phyloP scores from a whole-genome alignment of 2,888 invertebrate genomes.

The Hydrotaea diabolus region DNA sequence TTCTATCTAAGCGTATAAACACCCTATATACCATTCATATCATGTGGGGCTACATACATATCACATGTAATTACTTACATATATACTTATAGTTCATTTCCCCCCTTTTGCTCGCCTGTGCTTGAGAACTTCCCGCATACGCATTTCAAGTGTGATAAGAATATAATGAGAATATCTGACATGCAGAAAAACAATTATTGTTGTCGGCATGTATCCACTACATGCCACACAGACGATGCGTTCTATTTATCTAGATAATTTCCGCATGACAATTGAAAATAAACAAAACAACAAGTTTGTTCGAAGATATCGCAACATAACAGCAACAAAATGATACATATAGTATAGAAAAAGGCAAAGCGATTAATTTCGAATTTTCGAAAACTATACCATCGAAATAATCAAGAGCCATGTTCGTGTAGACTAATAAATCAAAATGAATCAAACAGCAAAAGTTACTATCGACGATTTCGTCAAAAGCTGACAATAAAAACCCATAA shows the following conservation, averaged over 20 bases:
- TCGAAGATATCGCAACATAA: neutral
- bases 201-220: neutral
- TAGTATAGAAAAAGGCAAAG: too few species aligned
- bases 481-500: too few species aligned
- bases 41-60: too few species aligned
- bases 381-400: too few species aligned
- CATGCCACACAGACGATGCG: slow-evolving; percentile 9
- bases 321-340: neutral
- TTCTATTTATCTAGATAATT: slow-evolving; percentile 52
- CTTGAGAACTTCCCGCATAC: neutral
- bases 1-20: too few species aligned
- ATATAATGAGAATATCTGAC: slow-evolving; percentile 11
- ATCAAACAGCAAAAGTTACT: too few species aligned
- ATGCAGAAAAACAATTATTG: slow-evolving; percentile 29
- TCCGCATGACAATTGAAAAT: slow-evolving; percentile 54
- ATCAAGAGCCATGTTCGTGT: too few species aligned
- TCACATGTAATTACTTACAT: neutral
- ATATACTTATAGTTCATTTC: neutral
- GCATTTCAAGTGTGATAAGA: neutral
- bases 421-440: too few species aligned
- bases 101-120: neutral
- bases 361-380: too few species aligned
- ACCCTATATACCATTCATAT: too few species aligned
- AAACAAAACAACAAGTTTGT: slow-evolving; percentile 43
- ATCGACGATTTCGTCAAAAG: too few species aligned